A percentile compares a stretch with the other conserved stretches of the same genome.
Evolutionary conservation across 2,888 invertebrate species (phyloP).

Genomic region (Herminia tarsipennalis): DNA sequence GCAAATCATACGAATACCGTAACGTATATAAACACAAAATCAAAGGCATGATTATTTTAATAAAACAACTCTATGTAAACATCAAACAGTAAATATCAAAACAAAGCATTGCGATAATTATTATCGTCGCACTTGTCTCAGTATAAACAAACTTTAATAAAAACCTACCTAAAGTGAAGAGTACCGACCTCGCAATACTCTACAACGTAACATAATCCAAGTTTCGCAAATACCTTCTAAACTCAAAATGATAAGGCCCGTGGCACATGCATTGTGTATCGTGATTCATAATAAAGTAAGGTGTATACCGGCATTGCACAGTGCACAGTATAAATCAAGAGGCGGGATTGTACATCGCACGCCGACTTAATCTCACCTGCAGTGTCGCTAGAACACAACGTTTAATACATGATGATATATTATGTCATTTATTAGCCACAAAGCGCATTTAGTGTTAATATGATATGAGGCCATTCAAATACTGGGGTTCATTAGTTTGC

Average conservation of each 20-base stretch:
- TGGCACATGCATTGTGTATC: conserved; percentile 46
- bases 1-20: too few species aligned
- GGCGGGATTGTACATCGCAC: conserved; percentile 50
- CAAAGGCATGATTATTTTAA: too few species aligned
- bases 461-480: conserved; percentile 19
- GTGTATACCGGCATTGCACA: conserved; percentile 30
- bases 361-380: conserved; percentile 57
- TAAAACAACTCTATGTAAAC: background rate
- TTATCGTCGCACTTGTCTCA: background rate
- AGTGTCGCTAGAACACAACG: conserved; percentile 54
- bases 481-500: background rate
- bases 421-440: conserved; percentile 66
- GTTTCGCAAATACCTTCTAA: conserved; percentile 9
- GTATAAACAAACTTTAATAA: background rate
- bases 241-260: conserved; percentile 35
- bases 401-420: conserved; percentile 75
- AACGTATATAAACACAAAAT: too few species aligned
- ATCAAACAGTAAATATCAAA: background rate
- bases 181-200: background rate
- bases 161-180: background rate
- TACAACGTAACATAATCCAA: background rate
- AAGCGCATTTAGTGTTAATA: conserved; percentile 32
- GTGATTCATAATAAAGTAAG: conserved; percentile 48
- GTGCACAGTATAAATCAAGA: conserved; percentile 55
- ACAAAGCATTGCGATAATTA: too few species aligned